phyloP scores from a whole-genome alignment of 2,797 vertebrate genomes.

The Momotus momota region DNA sequence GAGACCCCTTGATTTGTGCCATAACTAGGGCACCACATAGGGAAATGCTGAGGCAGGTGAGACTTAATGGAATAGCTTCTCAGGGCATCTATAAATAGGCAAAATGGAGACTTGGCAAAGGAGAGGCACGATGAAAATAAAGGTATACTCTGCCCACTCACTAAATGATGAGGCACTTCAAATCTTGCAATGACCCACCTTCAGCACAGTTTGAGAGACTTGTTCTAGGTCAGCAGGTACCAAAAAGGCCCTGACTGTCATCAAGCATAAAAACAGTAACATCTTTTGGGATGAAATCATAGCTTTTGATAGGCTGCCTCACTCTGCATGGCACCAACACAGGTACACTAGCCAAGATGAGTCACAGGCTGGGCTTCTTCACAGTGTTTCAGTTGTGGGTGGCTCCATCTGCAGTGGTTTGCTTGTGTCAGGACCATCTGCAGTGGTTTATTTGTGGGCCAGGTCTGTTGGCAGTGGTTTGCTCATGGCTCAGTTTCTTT shows the following conservation, averaged over 20 bases:
- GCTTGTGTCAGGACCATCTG: neutral
- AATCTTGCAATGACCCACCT: slow-evolving; percentile 45
- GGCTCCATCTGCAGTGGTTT: slow-evolving; percentile 30
- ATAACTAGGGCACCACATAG: neutral
- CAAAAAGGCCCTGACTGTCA: slow-evolving; percentile 58
- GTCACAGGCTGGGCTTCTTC: neutral
- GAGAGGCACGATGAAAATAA: neutral
- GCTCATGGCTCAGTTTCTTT: neutral
- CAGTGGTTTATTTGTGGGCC: neutral
- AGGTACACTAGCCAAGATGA: neutral
- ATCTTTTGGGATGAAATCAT: slow-evolving; percentile 52
- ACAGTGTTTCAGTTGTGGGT: neutral
- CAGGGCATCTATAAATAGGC: slow-evolving; percentile 42
- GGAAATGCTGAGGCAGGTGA: slow-evolving; percentile 47
- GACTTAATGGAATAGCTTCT: neutral
- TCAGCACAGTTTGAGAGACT: neutral
- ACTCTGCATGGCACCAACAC: neutral
- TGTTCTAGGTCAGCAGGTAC: slow-evolving; percentile 70
- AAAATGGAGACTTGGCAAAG: slow-evolving; percentile 6
- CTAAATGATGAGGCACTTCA: neutral
- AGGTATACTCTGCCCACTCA: neutral
- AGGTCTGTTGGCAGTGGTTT: neutral
- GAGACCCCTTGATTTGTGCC: neutral
- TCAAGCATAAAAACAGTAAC: slow-evolving; percentile 12
- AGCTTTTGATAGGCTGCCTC: slow-evolving; percentile 31